Conservation (phyloP, 2,797 vertebrate genomes). For the Sibirionetta formosa region DNA sequence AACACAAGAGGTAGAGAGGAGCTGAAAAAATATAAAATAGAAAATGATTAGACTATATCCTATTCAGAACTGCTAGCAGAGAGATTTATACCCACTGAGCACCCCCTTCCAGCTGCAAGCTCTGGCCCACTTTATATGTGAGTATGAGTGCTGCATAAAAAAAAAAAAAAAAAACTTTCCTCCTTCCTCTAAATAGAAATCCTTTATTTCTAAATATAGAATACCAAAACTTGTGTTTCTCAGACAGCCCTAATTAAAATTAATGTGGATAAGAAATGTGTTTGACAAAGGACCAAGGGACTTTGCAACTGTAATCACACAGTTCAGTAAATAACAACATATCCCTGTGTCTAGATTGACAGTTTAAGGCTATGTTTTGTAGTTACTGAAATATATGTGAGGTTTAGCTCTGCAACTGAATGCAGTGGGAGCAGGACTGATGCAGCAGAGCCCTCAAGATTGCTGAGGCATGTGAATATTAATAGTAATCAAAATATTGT, state of each 20-base stretch:
- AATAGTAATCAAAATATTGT: slow-evolving; percentile 33
- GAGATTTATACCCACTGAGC: not conserved
- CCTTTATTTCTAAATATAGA: not conserved
- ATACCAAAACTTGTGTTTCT: not conserved
- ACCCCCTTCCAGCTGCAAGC: not conserved
- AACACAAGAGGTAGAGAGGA: not conserved
- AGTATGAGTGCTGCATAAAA: not conserved
- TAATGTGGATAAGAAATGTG: not conserved
- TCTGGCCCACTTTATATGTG: not conserved
- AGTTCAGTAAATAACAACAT: not conserved
- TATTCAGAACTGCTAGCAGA: not conserved
- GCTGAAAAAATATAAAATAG: not conserved
- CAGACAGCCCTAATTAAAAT: not conserved
- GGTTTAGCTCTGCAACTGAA: not conserved
- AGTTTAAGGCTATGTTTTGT: not conserved
- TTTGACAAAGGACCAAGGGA: not conserved
- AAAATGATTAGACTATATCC: not conserved
- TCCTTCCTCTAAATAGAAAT: not conserved
- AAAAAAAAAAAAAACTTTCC: not conserved
- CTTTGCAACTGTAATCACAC: not conserved
- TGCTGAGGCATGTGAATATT: not conserved
- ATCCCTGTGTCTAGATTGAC: not conserved
- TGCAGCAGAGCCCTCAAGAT: not conserved
- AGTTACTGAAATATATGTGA: not conserved
- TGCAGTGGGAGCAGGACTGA: not conserved